Evolutionary conservation across 2,888 invertebrate genomes (phyloP).

Genomic region (Limnephilus auricula): DNA sequence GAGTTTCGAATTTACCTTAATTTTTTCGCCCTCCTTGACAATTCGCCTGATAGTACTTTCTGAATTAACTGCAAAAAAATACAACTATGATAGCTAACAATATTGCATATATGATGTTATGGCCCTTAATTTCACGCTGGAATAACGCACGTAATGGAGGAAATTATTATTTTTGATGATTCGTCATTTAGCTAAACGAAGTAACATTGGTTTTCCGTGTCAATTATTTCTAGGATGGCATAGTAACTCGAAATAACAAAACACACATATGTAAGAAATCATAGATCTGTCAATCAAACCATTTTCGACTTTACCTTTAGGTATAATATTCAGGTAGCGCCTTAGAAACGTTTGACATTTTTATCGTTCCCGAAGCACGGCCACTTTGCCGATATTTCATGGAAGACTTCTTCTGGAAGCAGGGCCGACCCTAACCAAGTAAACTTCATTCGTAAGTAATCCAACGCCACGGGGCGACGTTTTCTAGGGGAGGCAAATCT

Average conservation of each 20-base stretch:
- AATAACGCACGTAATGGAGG: too few species aligned
- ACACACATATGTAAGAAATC: not conserved
- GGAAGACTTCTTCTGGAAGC: not conserved
- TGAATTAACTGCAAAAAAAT: too few species aligned
- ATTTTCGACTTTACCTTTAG: not conserved
- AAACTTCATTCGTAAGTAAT: not conserved
- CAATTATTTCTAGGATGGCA: not conserved
- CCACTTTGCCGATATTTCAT: slow-evolving; percentile 17
- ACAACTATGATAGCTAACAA: too few species aligned
- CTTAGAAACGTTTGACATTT: not conserved
- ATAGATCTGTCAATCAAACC: not conserved
- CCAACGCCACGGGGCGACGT: not conserved
- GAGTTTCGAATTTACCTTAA: too few species aligned
- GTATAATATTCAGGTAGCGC: not conserved
- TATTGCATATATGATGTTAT: too few species aligned
- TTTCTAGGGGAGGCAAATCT: not conserved
- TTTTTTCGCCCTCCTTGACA: too few species aligned
- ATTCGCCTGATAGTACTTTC: too few species aligned
- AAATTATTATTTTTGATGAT: too few species aligned
- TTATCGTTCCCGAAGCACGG: slow-evolving; percentile 1
- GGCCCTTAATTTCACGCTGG: too few species aligned
- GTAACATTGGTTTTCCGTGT: too few species aligned
- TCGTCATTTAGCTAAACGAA: not conserved
- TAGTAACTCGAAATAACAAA: not conserved
- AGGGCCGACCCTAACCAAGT: not conserved